Conservation (phyloP, 2,797 vertebrate genomes). For the Epinephelus malabaricus region DNA sequence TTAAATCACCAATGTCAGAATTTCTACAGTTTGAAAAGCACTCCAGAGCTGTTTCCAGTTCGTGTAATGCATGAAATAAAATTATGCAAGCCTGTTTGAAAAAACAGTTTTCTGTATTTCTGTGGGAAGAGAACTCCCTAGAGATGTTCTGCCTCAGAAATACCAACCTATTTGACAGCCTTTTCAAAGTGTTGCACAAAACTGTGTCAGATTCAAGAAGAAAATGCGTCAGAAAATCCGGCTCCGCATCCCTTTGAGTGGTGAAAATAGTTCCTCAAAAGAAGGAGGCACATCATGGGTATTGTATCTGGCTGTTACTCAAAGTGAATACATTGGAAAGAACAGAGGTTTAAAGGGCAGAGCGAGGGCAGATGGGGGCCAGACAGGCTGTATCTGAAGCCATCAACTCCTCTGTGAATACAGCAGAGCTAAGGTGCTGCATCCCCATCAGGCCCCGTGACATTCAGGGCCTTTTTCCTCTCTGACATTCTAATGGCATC, state of each 20-base stretch:
- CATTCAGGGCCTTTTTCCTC: slow-evolving; percentile 70
- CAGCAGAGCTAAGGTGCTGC: slow-evolving; percentile 47
- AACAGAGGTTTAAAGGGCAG: slow-evolving; percentile 74
- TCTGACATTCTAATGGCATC: slow-evolving; percentile 76
- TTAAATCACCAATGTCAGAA: slow-evolving; percentile 50
- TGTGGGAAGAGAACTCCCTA: slow-evolving; percentile 59
- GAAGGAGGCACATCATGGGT: slow-evolving; percentile 52
- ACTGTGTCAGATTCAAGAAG: slow-evolving; percentile 66
- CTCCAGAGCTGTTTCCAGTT: slow-evolving; percentile 50
- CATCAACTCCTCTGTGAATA: slow-evolving; percentile 63
- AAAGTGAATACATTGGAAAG: slow-evolving; percentile 67
- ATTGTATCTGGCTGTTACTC: slow-evolving; percentile 65
- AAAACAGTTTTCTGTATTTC: slow-evolving; percentile 43
- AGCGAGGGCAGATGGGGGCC: slow-evolving; percentile 57
- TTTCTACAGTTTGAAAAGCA: slow-evolving; percentile 51
- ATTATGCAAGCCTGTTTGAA: slow-evolving; percentile 59
- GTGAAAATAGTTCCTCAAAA: slow-evolving; percentile 65
- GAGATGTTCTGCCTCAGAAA: slow-evolving; percentile 67
- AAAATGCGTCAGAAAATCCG: slow-evolving; percentile 58
- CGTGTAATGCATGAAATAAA: slow-evolving; percentile 56
- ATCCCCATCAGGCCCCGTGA: slow-evolving; percentile 67
- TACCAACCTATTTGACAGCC: slow-evolving; percentile 60
- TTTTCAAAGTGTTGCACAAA: slow-evolving; percentile 71
- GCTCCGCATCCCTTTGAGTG: slow-evolving; percentile 55
- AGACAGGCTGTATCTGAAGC: slow-evolving; percentile 60